Conservation (phyloP, 2,797 vertebrate species). For the Pangasius sanitwongsei region DNA sequence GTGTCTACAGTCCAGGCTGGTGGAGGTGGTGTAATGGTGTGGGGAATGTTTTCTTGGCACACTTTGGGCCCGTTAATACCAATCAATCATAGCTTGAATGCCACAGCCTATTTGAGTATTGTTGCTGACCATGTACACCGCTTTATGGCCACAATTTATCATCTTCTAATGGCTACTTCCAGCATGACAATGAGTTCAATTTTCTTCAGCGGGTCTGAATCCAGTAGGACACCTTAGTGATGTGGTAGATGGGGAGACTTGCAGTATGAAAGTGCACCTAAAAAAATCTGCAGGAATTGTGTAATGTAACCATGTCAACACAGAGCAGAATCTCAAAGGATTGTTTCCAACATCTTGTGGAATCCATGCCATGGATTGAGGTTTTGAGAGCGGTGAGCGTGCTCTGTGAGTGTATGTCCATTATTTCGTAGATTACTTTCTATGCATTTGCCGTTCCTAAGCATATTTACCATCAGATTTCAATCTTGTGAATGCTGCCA, state of each 20-base stretch:
- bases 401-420: neutral
- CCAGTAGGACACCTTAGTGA: neutral
- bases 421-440: neutral
- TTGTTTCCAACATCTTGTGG: neutral
- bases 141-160: no score
- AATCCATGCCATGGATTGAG: neutral
- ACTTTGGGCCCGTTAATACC: no score
- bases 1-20: no score
- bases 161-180: neutral
- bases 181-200: neutral
- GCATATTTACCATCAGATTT: neutral
- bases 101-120: no score
- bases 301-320: neutral
- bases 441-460: neutral
- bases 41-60: no score
- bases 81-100: no score
- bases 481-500: neutral
- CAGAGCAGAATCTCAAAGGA: neutral
- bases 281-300: no score
- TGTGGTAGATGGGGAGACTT: neutral
- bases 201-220: neutral
- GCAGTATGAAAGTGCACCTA: no score
- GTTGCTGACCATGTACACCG: no score
- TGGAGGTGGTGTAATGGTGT: no score
- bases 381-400: neutral